A percentile compares a stretch with the other conserved stretches of the same genome.
phyloP scores from a whole-genome alignment of 1,140 invertebrate species.

The Pachypeltis micranthus region DNA sequence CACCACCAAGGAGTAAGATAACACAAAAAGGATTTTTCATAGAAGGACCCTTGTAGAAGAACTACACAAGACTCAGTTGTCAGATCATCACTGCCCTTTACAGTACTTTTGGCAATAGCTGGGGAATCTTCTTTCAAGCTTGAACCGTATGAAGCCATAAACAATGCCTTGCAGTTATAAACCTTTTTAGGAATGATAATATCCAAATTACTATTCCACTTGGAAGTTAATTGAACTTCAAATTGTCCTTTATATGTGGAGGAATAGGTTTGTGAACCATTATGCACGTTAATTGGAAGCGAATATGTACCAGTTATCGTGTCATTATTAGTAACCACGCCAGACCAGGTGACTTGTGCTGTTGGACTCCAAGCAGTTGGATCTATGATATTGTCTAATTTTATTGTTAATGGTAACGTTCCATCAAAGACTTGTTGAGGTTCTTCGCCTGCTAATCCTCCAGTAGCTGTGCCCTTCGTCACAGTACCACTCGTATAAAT shows the following conservation, averaged over 20 bases:
- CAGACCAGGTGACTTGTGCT: background rate
- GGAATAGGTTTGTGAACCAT: background rate
- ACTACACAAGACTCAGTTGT: conserved; percentile 18
- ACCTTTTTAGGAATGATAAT: background rate
- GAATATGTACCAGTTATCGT: background rate
- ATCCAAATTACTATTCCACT: background rate
- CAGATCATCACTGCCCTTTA: background rate
- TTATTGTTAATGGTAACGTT: conserved; percentile 13
- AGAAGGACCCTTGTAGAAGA: conserved; percentile 15
- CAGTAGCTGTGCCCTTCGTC: background rate
- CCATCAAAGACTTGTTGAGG: conserved; percentile 8
- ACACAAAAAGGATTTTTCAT: conserved; percentile 21
- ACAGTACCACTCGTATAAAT: background rate
- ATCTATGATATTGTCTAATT: conserved; percentile 14
- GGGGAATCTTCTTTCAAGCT: background rate
- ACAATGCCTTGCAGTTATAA: background rate
- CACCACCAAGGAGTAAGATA: conserved; percentile 21
- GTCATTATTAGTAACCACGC: background rate
- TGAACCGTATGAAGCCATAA: background rate
- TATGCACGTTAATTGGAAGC: background rate
- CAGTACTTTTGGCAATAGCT: background rate
- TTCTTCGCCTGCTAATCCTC: background rate
- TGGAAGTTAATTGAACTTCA: background rate
- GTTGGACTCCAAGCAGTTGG: conserved; percentile 4
- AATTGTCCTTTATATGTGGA: background rate